These are phyloP conservation scores for Lasioglossum albipes DNA, from an alignment of 1,140 invertebrate genomes.

Conservation along the genomic window DNA sequence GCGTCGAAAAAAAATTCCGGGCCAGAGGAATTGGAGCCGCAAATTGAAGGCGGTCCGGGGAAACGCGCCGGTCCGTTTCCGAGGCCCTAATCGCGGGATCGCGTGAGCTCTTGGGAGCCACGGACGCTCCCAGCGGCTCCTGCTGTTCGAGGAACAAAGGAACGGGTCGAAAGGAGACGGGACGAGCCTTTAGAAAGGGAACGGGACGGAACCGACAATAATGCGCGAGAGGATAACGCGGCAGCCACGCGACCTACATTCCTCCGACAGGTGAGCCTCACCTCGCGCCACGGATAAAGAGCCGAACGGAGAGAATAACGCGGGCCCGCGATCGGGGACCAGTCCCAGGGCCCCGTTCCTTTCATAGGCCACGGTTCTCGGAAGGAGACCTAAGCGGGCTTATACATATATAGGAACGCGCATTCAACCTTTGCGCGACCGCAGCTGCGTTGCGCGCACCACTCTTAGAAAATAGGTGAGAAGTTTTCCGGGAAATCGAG, in stretches of 20 bases:
- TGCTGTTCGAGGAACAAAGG: conserved; percentile 43
- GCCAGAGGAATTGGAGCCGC: too few species aligned
- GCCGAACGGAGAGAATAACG: conserved; percentile 8
- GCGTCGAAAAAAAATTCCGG: too few species aligned
- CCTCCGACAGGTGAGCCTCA: conserved; percentile 67
- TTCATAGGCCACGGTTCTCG: neutral
- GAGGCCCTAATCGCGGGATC: neutral
- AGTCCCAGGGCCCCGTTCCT: neutral
- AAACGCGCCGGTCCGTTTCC: neutral
- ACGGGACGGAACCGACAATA: conserved; percentile 22
- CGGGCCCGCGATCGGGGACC: neutral
- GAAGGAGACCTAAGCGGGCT: neutral
- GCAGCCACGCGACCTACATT: conserved; percentile 70
- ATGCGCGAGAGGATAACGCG: conserved; percentile 61
- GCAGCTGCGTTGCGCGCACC: too few species aligned
- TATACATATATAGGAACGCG: too few species aligned
- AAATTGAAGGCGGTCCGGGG: neutral
- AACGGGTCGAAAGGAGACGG: conserved; percentile 42
- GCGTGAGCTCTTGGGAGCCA: neutral
- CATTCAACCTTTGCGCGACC: too few species aligned
- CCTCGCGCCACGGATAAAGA: conserved; percentile 59
- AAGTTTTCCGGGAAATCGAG: too few species aligned
- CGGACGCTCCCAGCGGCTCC: conserved; percentile 2
- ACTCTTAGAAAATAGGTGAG: too few species aligned
- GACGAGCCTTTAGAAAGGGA: conserved; percentile 34